Evolutionary conservation across 1,140 invertebrate species (phyloP).

Genomic region (Hormaphis cornu): DNA sequence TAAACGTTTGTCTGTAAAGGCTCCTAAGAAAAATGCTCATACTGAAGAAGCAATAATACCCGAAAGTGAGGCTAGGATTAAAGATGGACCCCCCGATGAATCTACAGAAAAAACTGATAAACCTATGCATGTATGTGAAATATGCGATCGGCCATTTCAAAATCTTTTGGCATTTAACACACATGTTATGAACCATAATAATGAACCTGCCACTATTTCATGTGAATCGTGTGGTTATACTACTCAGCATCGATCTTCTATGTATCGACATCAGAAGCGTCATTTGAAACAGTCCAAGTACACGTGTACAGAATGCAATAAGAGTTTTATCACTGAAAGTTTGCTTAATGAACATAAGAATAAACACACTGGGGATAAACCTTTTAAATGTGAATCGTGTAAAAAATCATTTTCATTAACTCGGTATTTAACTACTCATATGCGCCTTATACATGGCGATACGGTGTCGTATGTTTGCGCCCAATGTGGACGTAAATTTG

Average conservation of each 20-base stretch:
- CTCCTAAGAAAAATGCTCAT: conserved; percentile 9
- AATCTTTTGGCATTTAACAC: conserved; percentile 31
- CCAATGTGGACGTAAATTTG: conserved; percentile 49
- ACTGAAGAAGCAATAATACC: neutral
- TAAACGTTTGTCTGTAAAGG: conserved; percentile 12
- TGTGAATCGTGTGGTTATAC: conserved; percentile 44
- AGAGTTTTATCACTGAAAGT: conserved; percentile 44
- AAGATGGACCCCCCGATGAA: neutral
- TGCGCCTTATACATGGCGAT: conserved; percentile 37
- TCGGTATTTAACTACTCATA: conserved; percentile 43
- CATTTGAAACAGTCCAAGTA: conserved; percentile 43
- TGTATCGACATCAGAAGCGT: conserved; percentile 42
- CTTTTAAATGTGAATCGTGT: conserved; percentile 60
- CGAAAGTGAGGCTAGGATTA: neutral
- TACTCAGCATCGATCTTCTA: conserved; percentile 42
- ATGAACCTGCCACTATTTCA: conserved; percentile 37
- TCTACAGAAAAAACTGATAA: neutral
- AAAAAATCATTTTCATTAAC: conserved; percentile 46
- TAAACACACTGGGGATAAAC: conserved; percentile 49
- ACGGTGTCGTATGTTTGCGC: conserved; percentile 46
- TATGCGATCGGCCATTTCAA: conserved; percentile 18
- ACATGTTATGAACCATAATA: conserved; percentile 22
- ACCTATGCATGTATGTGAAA: conserved; percentile 7
- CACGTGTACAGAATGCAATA: conserved; percentile 43
- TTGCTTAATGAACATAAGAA: conserved; percentile 46